Conservation (phyloP, 1,140 invertebrate species). For the Matsumurasca onukii region DNA sequence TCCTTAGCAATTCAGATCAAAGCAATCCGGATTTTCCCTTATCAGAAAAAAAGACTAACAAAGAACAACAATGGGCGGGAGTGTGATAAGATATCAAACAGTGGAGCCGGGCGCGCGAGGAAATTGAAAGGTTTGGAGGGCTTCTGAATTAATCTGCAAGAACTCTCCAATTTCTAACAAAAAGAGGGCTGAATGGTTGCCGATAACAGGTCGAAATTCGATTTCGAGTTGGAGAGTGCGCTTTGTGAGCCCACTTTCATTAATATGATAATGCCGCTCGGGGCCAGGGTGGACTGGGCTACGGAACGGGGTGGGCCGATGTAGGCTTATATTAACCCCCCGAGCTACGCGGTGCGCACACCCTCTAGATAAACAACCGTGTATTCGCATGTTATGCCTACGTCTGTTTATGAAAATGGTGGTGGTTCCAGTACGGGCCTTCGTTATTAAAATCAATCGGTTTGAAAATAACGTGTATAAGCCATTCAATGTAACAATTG, state of each 20-base stretch:
- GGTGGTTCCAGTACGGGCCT: too few species aligned
- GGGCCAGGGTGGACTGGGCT: not conserved
- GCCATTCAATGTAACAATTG: too few species aligned
- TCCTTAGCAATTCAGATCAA: not conserved
- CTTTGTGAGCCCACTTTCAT: constrained; percentile 16
- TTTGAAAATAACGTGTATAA: too few species aligned
- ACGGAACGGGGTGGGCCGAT: not conserved
- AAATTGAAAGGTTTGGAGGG: constrained; percentile 25
- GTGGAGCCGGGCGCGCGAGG: not conserved
- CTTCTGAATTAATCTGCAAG: constrained; percentile 21
- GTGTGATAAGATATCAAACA: constrained; percentile 18
- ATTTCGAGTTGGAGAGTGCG: constrained; percentile 19
- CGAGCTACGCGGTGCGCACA: not conserved
- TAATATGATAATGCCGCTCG: constrained; percentile 12
- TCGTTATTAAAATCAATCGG: too few species aligned
- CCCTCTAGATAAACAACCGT: not conserved
- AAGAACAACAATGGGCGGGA: not conserved
- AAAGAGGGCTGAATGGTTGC: constrained; percentile 24
- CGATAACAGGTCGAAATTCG: constrained; percentile 22
- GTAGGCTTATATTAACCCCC: not conserved
- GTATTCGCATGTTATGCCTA: too few species aligned
- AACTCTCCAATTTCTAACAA: constrained; percentile 26
- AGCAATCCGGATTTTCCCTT: not conserved
- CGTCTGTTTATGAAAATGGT: too few species aligned
- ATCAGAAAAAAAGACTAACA: not conserved